Evolutionary conservation across 2,888 invertebrate species (phyloP).

Genomic region (Platerodrilus igneus): DNA sequence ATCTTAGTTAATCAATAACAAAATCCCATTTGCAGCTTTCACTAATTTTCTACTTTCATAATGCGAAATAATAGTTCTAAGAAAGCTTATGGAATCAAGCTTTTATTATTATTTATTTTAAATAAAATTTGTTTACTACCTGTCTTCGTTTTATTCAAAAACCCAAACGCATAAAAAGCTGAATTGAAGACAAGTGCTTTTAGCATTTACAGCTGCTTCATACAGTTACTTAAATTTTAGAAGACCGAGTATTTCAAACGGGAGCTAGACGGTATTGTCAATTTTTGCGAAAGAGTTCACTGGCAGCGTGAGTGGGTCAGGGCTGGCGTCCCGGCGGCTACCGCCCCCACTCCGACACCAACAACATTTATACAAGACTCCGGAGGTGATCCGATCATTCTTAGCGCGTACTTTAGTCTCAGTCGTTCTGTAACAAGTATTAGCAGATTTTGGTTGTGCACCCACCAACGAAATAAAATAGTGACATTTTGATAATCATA

Average conservation of each 20-base stretch:
- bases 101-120: too few relatives aligned
- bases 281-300: slow-evolving; percentile 40
- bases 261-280: slow-evolving; percentile 8
- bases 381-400: slow-evolving; percentile 37
- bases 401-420: slow-evolving; percentile 28
- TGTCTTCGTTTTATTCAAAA: too few relatives aligned
- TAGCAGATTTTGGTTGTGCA: slow-evolving; percentile 43
- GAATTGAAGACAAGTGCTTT: too few relatives aligned
- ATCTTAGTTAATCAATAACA: too few relatives aligned
- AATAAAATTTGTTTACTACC: too few relatives aligned
- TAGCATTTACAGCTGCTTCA: too few relatives aligned
- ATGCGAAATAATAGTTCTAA: too few relatives aligned
- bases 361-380: slow-evolving; percentile 40
- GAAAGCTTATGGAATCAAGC: too few relatives aligned
- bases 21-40: slow-evolving; percentile 28
- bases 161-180: too few relatives aligned
- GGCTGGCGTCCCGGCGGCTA: slow-evolving; percentile 44
- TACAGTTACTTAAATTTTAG: too few relatives aligned
- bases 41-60: slow-evolving; percentile 34
- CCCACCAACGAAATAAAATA: slow-evolving; percentile 42
- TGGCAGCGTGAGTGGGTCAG: slow-evolving; percentile 48
- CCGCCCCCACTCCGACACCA: slow-evolving; percentile 37
- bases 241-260: too few relatives aligned
- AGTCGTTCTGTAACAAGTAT: slow-evolving; percentile 19
- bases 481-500: slow-evolving; percentile 21